These are phyloP conservation scores for Melieria omissa DNA, from an alignment of 2,888 invertebrate species.

Conservation along the genomic window DNA sequence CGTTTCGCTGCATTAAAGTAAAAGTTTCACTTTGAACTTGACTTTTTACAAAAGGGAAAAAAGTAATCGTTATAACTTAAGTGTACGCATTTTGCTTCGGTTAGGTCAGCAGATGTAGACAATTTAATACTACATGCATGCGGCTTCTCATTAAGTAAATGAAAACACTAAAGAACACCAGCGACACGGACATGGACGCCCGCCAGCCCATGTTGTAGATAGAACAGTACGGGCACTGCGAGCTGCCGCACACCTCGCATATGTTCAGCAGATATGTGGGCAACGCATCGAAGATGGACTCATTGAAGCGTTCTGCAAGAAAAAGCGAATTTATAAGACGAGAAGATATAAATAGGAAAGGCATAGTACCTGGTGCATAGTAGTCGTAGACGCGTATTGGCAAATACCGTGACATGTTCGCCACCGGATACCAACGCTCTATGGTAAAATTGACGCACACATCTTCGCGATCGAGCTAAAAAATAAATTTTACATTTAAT, in stretches of 20 bases:
- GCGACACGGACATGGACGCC: slow-evolving; percentile 57
- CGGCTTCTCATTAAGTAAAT: slow-evolving; percentile 61
- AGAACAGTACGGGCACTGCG: slow-evolving; percentile 92
- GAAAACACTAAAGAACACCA: slow-evolving; percentile 60
- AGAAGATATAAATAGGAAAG: not conserved
- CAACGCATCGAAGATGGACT: slow-evolving; percentile 88
- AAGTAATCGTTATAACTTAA: not conserved
- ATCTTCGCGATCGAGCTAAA: slow-evolving; percentile 82
- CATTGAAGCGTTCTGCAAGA: slow-evolving; percentile 85
- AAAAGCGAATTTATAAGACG: slow-evolving; percentile 6
- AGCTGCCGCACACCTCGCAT: slow-evolving; percentile 94
- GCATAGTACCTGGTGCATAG: slow-evolving; percentile 86
- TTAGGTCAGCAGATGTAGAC: slow-evolving; percentile 22
- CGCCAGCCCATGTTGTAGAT: slow-evolving; percentile 76
- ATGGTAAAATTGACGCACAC: slow-evolving; percentile 93
- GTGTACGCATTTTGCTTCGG: not conserved
- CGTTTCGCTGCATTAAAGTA: not conserved
- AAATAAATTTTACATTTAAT: not conserved
- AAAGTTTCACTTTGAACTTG: not conserved
- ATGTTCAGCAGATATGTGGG: slow-evolving; percentile 89
- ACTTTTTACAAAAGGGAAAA: slow-evolving; percentile 1
- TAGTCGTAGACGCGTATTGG: slow-evolving; percentile 93
- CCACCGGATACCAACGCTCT: slow-evolving; percentile 95
- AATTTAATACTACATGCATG: slow-evolving; percentile 55
- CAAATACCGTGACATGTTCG: slow-evolving; percentile 94